Conservation (phyloP, 2,797 vertebrate genomes). For the Peromyscus eremicus region DNA sequence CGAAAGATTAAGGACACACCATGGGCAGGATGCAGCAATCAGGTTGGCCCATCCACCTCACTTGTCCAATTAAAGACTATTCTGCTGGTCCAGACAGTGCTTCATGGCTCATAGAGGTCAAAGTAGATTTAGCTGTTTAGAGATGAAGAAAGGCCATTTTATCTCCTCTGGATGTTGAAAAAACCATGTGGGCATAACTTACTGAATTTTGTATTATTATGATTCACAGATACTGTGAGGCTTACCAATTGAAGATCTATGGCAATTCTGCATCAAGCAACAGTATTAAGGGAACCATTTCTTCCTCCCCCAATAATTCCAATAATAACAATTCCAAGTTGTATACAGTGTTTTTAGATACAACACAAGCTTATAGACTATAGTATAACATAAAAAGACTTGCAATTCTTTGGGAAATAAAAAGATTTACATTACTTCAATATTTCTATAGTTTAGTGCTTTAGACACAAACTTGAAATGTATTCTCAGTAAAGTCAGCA, state of each 20-base stretch:
- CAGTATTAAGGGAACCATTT: not conserved
- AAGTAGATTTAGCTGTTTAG: not conserved
- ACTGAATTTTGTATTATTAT: not conserved
- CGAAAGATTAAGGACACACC: not conserved
- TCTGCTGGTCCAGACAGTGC: too few species aligned
- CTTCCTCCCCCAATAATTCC: not conserved
- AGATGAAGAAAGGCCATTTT: not conserved
- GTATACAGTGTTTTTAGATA: not conserved
- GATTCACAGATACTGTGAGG: not conserved
- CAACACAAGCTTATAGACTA: not conserved
- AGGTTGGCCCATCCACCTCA: not conserved
- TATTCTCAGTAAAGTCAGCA: not conserved
- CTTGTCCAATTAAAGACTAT: not conserved
- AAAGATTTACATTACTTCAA: not conserved
- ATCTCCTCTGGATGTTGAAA: not conserved
- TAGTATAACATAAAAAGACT: not conserved
- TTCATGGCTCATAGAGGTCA: not conserved
- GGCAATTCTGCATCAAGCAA: not conserved
- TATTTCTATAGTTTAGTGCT: not conserved
- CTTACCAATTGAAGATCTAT: not conserved
- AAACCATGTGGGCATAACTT: not conserved
- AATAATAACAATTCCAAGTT: not conserved
- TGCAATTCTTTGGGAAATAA: not conserved
- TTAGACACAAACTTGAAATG: not conserved
- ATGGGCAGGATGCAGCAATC: fast-evolving